Conservation (phyloP, 2,797 vertebrate genomes). For the Brachymystax lenok region DNA sequence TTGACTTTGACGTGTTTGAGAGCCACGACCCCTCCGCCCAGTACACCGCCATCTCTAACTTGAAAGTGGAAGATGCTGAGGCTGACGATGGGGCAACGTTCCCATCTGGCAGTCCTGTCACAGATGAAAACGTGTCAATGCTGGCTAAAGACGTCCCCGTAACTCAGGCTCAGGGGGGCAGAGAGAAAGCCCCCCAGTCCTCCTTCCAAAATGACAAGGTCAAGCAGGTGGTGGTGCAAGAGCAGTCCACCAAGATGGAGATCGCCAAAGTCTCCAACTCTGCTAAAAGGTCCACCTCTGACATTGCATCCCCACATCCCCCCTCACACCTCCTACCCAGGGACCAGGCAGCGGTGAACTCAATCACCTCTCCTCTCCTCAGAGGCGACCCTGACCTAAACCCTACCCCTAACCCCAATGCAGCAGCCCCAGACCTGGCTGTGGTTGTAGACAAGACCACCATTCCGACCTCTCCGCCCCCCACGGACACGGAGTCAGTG, state of each 20-base stretch:
- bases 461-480: conserved; percentile 40
- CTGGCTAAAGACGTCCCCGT: background rate
- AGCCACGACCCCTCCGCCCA: conserved; percentile 66
- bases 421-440: background rate
- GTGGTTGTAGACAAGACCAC: no score
- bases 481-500: conserved; percentile 54
- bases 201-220: conserved; percentile 59
- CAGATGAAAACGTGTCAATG: conserved; percentile 23
- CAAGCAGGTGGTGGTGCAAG: conserved; percentile 76
- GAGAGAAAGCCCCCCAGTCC: conserved; percentile 54
- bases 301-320: conserved; percentile 41
- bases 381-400: conserved; percentile 46
- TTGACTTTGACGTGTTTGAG: conserved; percentile 92
- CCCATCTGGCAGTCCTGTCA: conserved; percentile 21
- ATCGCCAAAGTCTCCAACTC: conserved; percentile 72
- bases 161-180: conserved; percentile 44
- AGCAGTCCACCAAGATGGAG: conserved; percentile 74
- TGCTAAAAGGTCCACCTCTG: conserved; percentile 61
- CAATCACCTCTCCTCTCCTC: conserved; percentile 51
- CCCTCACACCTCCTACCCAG: conserved; percentile 39
- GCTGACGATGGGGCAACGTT: conserved; percentile 38
- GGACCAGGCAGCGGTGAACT: conserved; percentile 47
- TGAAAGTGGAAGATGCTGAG: conserved; percentile 50
- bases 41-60: conserved; percentile 54
- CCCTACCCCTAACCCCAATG: conserved; percentile 12